Conservation (phyloP, 2,797 vertebrate genomes). For the Gephyroberyx darwinii region DNA sequence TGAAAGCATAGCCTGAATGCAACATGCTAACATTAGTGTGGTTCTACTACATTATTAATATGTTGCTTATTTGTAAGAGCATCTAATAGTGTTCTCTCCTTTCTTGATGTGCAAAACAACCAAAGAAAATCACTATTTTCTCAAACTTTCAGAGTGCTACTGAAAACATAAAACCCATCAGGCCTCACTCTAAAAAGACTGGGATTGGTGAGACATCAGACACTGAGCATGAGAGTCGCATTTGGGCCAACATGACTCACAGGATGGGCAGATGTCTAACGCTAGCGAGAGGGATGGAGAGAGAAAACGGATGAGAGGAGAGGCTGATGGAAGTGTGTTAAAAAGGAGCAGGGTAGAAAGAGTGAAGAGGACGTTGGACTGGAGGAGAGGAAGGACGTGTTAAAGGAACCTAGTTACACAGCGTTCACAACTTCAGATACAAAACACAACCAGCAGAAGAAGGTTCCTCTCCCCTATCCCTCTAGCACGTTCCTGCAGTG, state of each 20-base stretch:
- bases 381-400: constrained; percentile 12
- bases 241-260: constrained; percentile 41
- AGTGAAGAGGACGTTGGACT: background rate
- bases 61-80: constrained; percentile 68
- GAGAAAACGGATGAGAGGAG: constrained; percentile 2
- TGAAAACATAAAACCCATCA: constrained; percentile 13
- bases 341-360: constrained; percentile 15
- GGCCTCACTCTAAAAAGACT: background rate
- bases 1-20: constrained; percentile 66
- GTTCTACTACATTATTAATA: constrained; percentile 74
- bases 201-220: constrained; percentile 28
- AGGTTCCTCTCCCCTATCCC: constrained; percentile 24
- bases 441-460: too few relatives aligned
- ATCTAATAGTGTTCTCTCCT: constrained; percentile 43
- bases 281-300: constrained; percentile 17
- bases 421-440: too few relatives aligned
- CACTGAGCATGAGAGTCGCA: constrained; percentile 33
- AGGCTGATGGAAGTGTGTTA: constrained; percentile 2
- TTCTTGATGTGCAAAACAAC: constrained; percentile 65
- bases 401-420: constrained; percentile 41
- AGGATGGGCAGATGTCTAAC: constrained; percentile 41
- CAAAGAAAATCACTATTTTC: constrained; percentile 48
- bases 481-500: constrained; percentile 55
- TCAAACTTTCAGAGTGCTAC: constrained; percentile 25
- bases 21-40: constrained; percentile 56